Evolutionary conservation across 2,113 vertebrate species (phyloP).

Genomic region (Serinus canaria): DNA sequence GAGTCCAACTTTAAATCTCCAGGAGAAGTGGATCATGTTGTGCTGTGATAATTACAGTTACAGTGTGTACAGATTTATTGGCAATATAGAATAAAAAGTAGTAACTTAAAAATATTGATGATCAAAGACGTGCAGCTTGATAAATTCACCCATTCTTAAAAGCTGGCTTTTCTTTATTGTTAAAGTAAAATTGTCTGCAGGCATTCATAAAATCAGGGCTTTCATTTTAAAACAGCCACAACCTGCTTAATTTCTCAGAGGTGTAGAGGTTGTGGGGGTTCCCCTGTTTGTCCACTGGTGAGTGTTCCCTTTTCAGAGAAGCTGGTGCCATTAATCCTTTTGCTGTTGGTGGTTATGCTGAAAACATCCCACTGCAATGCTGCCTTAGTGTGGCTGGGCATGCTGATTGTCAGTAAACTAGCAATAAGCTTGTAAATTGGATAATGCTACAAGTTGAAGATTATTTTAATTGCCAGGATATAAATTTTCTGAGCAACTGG

Average conservation of each 20-base stretch:
- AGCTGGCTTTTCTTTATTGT: not conserved
- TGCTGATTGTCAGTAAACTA: not conserved
- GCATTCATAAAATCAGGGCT: not conserved
- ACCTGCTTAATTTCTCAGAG: not conserved
- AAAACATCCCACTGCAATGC: not conserved
- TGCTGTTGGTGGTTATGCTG: not conserved
- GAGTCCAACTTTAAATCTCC: not conserved
- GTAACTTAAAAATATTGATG: not conserved
- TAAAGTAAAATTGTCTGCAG: too few species aligned
- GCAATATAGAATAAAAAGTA: not conserved
- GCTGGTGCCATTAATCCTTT: not conserved
- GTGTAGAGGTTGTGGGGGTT: not conserved
- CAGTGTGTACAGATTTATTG: not conserved
- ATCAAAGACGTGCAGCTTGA: not conserved
- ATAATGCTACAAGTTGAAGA: not conserved
- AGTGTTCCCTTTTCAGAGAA: not conserved
- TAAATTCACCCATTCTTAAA: constrained; percentile 9
- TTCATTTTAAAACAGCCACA: not conserved
- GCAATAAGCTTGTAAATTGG: not conserved
- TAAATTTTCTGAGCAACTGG: not conserved
- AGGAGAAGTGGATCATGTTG: not conserved
- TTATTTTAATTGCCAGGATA: not conserved
- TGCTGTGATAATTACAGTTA: not conserved
- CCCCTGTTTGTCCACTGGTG: not conserved
- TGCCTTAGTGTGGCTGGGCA: not conserved